Evolutionary conservation across 2,113 vertebrate genomes (phyloP).

Genomic region (Platysteira castanea): DNA sequence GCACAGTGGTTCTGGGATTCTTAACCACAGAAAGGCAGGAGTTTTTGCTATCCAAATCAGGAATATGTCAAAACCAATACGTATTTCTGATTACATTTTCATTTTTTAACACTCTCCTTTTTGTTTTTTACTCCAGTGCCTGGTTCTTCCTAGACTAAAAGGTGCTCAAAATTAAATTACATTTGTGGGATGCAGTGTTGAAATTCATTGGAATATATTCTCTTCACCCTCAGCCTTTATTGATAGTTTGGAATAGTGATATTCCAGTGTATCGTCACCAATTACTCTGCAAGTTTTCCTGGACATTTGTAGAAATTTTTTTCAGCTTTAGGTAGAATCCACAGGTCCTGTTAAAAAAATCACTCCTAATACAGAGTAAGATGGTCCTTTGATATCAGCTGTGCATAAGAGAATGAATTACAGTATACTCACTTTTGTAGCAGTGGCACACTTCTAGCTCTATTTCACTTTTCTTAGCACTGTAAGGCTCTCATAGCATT

Average conservation of each 20-base stretch:
- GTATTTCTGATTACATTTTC: neutral
- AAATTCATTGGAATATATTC: neutral
- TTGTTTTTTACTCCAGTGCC: rapidly evolving
- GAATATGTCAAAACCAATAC: neutral
- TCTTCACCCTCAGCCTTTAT: neutral
- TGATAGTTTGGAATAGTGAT: neutral
- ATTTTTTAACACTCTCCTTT: neutral
- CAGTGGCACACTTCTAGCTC: neutral
- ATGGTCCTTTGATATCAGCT: neutral
- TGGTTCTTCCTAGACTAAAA: neutral
- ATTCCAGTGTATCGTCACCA: neutral
- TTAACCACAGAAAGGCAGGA: neutral
- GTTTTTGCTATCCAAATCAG: neutral
- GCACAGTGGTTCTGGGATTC: neutral
- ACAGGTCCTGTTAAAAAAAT: neutral
- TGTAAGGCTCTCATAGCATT: neutral
- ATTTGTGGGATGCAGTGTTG: neutral
- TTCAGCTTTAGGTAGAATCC: neutral
- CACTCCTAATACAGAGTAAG: neutral
- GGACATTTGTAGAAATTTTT: neutral
- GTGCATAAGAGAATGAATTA: neutral
- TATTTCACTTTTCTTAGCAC: neutral
- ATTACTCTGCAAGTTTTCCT: neutral
- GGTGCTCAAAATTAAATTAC: neutral
- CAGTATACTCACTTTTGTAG: neutral